Conservation (phyloP, 1,140 invertebrate genomes). For the Zophobas atratus region DNA sequence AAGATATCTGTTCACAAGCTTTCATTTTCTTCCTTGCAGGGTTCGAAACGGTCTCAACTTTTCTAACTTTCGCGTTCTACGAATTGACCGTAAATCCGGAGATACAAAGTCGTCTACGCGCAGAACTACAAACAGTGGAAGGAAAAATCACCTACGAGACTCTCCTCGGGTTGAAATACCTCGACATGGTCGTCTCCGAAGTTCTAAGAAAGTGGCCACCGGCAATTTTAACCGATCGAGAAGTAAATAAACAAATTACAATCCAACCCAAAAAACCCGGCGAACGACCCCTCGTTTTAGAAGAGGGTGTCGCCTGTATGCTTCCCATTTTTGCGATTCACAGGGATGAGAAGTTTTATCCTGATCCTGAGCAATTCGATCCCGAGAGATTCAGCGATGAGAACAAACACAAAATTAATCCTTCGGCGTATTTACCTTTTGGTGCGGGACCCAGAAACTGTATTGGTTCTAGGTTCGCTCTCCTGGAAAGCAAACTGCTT, state of each 20-base stretch:
- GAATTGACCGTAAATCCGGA: constrained; percentile 66
- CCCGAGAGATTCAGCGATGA: constrained; percentile 70
- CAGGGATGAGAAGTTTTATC: constrained; percentile 60
- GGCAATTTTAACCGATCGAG: constrained; percentile 65
- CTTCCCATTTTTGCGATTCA: constrained; percentile 70
- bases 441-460: constrained; percentile 73
- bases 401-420: constrained; percentile 64
- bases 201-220: constrained; percentile 52
- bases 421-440: constrained; percentile 71
- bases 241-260: constrained; percentile 70
- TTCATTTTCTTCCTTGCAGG: constrained; percentile 65
- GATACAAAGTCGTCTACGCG: constrained; percentile 65
- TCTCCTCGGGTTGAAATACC: constrained; percentile 17
- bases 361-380: constrained; percentile 71
- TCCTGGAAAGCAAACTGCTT: constrained; percentile 55
- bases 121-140: constrained; percentile 64
- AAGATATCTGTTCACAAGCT: constrained; percentile 59
- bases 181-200: constrained; percentile 53
- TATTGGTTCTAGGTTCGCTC: constrained; percentile 66
- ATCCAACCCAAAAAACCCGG: constrained; percentile 57
- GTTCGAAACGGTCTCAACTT: constrained; percentile 64
- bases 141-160: constrained; percentile 47
- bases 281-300: constrained; percentile 35
- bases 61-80: constrained; percentile 63
- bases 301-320: constrained; percentile 64